Evolutionary conservation across 92 coral and sea anemone genomes (phyloP), one percentile per base, ranked within the genome.

Genomic region (Actinostola sp.): DNA sequence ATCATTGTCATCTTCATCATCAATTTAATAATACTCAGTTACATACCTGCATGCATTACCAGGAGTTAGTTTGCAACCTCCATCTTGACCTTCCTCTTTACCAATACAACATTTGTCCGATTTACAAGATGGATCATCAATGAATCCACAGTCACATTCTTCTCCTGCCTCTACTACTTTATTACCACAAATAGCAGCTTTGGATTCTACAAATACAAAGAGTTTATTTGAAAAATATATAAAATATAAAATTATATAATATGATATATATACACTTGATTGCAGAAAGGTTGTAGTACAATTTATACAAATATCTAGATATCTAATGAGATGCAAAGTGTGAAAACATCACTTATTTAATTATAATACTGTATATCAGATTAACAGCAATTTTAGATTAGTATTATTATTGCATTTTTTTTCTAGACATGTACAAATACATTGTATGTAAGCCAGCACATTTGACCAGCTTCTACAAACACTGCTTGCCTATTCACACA

Each of bases 121-220:
- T 0, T 4, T 34, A 67, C 92, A 86, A 0, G 81, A 56, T 2
- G 43, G 28, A 27, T 91, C 97, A 11, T 45, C 72, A 0, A 0
- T 36, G 74, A 80, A 88, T 17, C 95, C 97, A 85, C 95, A 85
- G 66, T 92, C 97, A 67, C 95, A 85, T 43, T 84, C 42, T 48
- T 89, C 94, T 0, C 75, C 83, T 17, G 69, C 69, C 64, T 94
- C 98, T 2, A 92, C 95, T 56, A 94, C 89, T 55, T 63, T 74
- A 59, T 94, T 94, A 51, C 98, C 98, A 69, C 98, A 94, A 41
- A 91, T 88, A 12, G 98, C 90, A 36, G 85, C 89, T 20, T 75
- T 52, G 25, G 98, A 54, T 1, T 29, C 98, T 94, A 34, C 39
- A 57, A 52, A 52, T 15, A 49, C 25, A 49, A 6, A 49, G 4